phyloP scores from a whole-genome alignment of 2,113 vertebrate species.

The Craseonycteris thonglongyai region DNA sequence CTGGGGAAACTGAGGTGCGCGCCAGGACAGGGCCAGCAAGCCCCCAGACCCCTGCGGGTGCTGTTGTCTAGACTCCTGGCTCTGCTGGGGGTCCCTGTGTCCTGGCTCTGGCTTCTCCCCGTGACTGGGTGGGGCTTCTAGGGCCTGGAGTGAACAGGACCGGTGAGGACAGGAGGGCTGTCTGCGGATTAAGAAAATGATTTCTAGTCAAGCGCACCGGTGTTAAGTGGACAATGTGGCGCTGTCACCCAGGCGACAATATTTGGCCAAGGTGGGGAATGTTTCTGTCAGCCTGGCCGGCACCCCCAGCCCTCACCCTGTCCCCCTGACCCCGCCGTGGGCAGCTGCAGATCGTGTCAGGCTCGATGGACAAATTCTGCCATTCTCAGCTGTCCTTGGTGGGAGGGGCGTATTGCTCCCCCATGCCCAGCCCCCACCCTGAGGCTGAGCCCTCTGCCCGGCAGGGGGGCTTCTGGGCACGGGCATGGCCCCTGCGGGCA shows the following conservation, averaged over 20 bases:
- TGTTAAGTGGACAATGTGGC: not conserved
- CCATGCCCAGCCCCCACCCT: not conserved
- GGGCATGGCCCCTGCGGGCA: not conserved
- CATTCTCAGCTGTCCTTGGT: not conserved
- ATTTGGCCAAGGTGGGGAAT: not conserved
- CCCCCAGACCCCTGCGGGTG: not conserved
- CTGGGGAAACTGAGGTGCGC: not conserved
- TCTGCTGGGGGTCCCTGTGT: not conserved
- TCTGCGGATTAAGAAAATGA: not conserved
- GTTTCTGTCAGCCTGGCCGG: not conserved
- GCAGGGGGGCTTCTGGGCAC: not conserved
- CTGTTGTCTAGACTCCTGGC: not conserved
- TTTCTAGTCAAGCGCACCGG: fast-evolving
- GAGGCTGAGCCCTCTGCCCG: fast-evolving
- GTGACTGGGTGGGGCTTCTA: fast-evolving
- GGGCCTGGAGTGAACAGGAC: not conserved
- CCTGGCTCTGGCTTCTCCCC: not conserved
- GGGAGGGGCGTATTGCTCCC: no score
- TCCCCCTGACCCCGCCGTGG: not conserved
- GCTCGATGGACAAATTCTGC: fast-evolving
- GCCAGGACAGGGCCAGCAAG: not conserved
- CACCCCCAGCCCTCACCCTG: fast-evolving
- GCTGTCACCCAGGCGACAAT: not conserved
- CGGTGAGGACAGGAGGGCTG: fast-evolving
- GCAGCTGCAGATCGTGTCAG: not conserved